Base-by-base conservation (phyloP, 2,888 invertebrate genomes). In the Drosophila lutescens region DNA sequence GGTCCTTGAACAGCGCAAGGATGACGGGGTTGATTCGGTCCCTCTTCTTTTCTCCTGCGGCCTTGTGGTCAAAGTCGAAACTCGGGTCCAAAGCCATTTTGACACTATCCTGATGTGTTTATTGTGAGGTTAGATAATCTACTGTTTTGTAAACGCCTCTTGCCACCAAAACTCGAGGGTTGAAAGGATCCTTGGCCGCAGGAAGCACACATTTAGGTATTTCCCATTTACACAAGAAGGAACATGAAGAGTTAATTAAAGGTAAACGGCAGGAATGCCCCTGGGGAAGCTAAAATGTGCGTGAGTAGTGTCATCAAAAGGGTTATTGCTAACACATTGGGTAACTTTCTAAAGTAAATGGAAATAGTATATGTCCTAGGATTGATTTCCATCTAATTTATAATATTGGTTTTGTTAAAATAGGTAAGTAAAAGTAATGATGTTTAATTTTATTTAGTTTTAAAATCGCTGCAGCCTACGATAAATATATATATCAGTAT, bases 41-140 rank as follows among this genome's bases (percentile, higher is more conserved):
- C 46, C 40, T 43, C 32, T 12, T 49, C 4, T 40, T 13, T 32
- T 54, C 30, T 47, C 40, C 17, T 1, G 36, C n/a, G 30, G 6
- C 40, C 50, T 40, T 61, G 57, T 53, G 58, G 59, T 57, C 41
- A 43, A 44, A 41, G 47, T 60, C 53, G 49, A 36, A 51, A 15
- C 32, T 47, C 58, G 56, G 26, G 13, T 49, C 34, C 49, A 34
- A 34, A 77, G 82, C 87, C 86, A 83, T 86, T 88, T 83, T 85
- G 75, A 78, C 86, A 77, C 84, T 69, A 43, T 41, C 9, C 38
- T 70, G 76, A 76, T 74, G 74, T 71, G 79, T 87, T 81, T 77
- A 86, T 86, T 71, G 66, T 61, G 40, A 73, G 80, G 49, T 70
- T 71, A 73, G 72, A 76, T 85, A 79, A 85, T 79, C 68, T 73